Base-by-base conservation (phyloP, 1,140 invertebrate genomes). In the Zophobas morio region DNA sequence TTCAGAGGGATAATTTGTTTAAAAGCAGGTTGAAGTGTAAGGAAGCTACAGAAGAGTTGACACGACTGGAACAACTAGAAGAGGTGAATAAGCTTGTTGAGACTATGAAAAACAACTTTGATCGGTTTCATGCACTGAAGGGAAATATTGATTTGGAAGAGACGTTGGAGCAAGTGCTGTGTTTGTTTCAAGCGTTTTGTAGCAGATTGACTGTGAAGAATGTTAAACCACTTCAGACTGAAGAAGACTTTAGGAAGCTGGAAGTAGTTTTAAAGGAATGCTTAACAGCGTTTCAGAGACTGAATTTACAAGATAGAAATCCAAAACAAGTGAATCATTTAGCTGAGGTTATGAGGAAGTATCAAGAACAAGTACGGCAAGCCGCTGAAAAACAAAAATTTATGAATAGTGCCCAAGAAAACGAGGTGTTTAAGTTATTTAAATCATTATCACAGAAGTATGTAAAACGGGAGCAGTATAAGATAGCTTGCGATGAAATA, bases 161-260 rank as follows among this genome's bases (percentile, higher is more conserved):
- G n/a, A 39, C n/a, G 36, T 40, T 70, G 20, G 36, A 70, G 33
- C 37, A 70, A 6, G 8, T 36, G 34, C 40, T 40, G 36, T 5
- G 8, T 8, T 5, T 70, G n/a, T 40, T 70, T 5, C 6, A 70
- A 1, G 32, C 37, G 4, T 1, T 39, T 37, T 42, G 5, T 6
- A 70, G n/a, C 20, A 70, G 40, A 70, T 20, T 70, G 36, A 5
- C 8, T 70, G 8, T 70, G 20, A n/a, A 70, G 35, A 70, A 70
- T n/a, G 36, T 70, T 40, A 60, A 60, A 4, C 56, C 56, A 1
- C 2, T 60, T 36, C 20, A 60, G 1, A 60, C 2, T 33, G n/a
- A 60, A 60, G n/a, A 60, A 60, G 56, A 35, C 33, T 70, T 42
- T 37, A 37, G 40, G 2, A 70, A 70, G 40, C 33, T 70, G 4